phyloP scores from a whole-genome alignment of 2,797 vertebrate species.

The Pseudochirops cupreus region DNA sequence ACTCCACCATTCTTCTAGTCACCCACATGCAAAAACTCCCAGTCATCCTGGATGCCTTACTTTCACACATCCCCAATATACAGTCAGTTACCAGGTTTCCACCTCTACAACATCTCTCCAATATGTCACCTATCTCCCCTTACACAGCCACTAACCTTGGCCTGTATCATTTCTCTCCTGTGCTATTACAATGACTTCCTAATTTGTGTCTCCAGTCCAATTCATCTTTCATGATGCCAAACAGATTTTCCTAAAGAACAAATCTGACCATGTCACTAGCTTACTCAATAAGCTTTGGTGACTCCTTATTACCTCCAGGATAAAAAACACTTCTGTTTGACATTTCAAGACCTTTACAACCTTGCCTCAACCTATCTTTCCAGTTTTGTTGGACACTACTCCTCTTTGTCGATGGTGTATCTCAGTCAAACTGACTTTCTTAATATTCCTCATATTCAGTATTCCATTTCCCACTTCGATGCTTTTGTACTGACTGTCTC shows the following conservation, averaged over 20 bases:
- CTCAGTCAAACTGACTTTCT: not conserved
- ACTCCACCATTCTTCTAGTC: not conserved
- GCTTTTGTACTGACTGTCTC: not conserved
- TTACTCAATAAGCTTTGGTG: not conserved
- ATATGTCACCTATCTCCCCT: not conserved
- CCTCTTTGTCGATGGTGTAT: not conserved
- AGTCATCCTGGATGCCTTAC: not conserved
- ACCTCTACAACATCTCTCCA: not conserved
- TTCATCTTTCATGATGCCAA: not conserved
- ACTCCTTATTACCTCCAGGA: not conserved
- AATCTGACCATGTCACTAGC: not conserved
- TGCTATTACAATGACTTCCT: not conserved
- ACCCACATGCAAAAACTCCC: not conserved
- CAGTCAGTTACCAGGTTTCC: not conserved
- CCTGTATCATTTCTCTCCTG: not conserved
- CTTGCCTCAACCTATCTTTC: too few relatives aligned
- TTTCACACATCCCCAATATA: not conserved
- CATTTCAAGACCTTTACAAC: not conserved
- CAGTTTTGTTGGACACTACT: not conserved
- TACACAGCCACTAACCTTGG: not conserved
- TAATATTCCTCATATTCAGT: not conserved
- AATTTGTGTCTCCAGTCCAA: not conserved
- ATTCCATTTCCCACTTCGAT: not conserved
- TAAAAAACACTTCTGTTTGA: not conserved
- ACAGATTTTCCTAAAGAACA: not conserved